Evolutionary conservation across 2,888 invertebrate species (phyloP), one percentile per base, ranked within the genome.

Genomic region (Pterobdella sp.): DNA sequence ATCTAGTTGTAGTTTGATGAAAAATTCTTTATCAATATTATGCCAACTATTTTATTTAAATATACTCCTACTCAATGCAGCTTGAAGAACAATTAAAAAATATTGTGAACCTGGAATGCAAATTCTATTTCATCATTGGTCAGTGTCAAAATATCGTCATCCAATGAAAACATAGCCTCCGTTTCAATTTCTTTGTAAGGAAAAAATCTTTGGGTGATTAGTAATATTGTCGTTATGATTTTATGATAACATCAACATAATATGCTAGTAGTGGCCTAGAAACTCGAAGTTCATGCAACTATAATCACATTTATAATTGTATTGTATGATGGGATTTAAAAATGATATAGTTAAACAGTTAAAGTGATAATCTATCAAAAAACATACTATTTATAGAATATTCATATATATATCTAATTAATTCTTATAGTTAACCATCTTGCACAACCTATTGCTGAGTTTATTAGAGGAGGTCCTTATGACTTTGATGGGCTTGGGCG

Each of bases 181-280:
- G 96, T 96, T 87, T 94, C 93, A 77, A 96, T 95, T 84, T 95
- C 94, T 80, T 91, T 90, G 84, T 93, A 95, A 0, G 96, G 95
- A 84, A 89, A 93, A 85, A 96, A 96, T 78, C 95, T 83, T 78
- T 3, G n/a, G n/a, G n/a, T n/a, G n/a, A n/a, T n/a, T n/a, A n/a
- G n/a, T n/a, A n/a, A n/a, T n/a, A n/a, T n/a, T n/a, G n/a, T n/a
- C n/a, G n/a, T n/a, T n/a, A n/a, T n/a, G n/a, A n/a, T n/a, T n/a
- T n/a, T n/a, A n/a, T n/a, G n/a, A n/a, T n/a, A n/a, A n/a, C n/a
- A n/a, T n/a, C n/a, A n/a, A n/a, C n/a, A n/a, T n/a, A n/a, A n/a
- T n/a, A n/a, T n/a, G n/a, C n/a, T n/a, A n/a, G n/a, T n/a, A n/a
- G n/a, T n/a, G n/a, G n/a, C n/a, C n/a, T n/a, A n/a, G n/a, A n/a